Percentiles rank a stretch among this genome's conserved stretches.
These are phyloP conservation scores for Chroicocephalus ridibundus DNA, from an alignment of 2,113 vertebrate species.

Conservation along the genomic window DNA sequence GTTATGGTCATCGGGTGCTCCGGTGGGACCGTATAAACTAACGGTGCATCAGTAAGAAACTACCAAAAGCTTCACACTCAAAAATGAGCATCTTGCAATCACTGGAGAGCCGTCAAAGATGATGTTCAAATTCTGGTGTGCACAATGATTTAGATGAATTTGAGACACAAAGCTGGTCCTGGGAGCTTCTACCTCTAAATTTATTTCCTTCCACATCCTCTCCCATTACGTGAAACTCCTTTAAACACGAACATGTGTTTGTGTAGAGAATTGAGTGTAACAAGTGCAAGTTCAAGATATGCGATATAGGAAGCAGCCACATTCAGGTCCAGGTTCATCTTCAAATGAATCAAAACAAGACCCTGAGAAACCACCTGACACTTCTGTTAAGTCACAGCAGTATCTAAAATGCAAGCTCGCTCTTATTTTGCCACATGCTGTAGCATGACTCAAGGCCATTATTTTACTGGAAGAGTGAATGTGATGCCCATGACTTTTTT, in stretches of 20 bases:
- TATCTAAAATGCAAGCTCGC: background rate
- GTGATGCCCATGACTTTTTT: background rate
- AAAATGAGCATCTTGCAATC: background rate
- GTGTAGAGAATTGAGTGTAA: background rate
- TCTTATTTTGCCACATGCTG: background rate
- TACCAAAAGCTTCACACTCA: background rate
- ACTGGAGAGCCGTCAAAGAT: background rate
- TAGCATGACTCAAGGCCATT: background rate
- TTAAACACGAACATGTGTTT: background rate
- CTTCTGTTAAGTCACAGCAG: background rate
- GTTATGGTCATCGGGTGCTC: background rate
- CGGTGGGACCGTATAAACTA: background rate
- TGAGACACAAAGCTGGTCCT: background rate
- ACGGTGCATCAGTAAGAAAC: background rate
- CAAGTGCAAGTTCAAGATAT: background rate
- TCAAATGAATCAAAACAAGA: background rate
- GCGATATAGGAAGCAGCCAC: background rate
- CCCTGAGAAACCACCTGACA: background rate
- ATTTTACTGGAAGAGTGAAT: constrained; percentile 16
- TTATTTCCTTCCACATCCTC: background rate
- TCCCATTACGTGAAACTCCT: background rate
- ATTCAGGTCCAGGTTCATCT: background rate
- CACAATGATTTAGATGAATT: background rate
- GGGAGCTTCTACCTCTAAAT: background rate
- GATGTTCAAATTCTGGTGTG: background rate